Evolutionary conservation across 2,113 vertebrate species (phyloP).

Genomic region (Rhagologus leucostigma): DNA sequence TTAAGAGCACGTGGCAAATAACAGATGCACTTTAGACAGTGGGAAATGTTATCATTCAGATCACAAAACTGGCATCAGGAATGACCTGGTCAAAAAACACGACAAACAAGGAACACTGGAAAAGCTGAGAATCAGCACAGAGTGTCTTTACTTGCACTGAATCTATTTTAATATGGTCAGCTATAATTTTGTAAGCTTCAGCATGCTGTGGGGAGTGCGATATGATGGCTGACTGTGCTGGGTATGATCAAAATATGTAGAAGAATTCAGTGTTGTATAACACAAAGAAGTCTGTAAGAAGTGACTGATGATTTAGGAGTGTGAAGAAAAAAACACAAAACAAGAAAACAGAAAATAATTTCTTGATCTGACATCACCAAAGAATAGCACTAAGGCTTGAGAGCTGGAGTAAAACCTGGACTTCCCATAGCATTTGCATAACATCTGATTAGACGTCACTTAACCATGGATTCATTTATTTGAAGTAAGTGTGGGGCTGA

Average conservation of each 20-base stretch:
- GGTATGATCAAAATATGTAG: background rate
- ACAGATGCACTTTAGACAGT: background rate
- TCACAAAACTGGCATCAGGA: background rate
- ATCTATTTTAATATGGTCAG: background rate
- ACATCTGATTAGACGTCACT: background rate
- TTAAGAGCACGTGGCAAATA: background rate
- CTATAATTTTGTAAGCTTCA: background rate
- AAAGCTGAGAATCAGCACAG: background rate
- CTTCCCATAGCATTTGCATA: background rate
- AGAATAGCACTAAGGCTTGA: background rate
- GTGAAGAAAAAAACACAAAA: background rate
- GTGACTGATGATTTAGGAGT: background rate
- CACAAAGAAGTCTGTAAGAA: background rate
- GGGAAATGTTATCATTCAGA: background rate
- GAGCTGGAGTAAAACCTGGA: background rate
- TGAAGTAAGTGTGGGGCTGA: background rate
- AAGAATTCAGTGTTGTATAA: background rate
- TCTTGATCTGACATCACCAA: background rate
- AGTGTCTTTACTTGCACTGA: background rate
- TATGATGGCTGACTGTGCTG: background rate
- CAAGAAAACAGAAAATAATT: background rate
- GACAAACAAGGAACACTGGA: background rate
- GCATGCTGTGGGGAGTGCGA: accelerated
- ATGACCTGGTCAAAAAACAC: background rate
- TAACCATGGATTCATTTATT: background rate